Conservation (phyloP, 2,113 vertebrate genomes). For the Melanotaenia duboulayi region DNA sequence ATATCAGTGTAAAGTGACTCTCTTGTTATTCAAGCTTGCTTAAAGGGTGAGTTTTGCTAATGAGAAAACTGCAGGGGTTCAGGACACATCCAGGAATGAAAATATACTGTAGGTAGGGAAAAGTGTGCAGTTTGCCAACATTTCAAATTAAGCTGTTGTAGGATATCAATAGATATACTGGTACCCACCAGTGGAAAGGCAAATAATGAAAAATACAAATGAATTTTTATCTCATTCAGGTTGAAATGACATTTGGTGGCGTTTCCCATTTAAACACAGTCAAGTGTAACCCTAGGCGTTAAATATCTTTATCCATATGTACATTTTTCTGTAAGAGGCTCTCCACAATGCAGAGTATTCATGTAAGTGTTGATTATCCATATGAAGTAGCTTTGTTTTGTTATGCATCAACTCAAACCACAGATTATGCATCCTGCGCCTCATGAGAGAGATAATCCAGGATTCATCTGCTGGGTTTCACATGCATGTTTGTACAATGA, state of each 20-base stretch:
- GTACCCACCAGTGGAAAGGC: background rate
- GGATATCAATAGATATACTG: constrained; percentile 1
- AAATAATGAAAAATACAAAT: constrained; percentile 30
- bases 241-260: constrained; percentile 33
- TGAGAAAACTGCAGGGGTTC: constrained; percentile 37
- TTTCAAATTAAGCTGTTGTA: background rate
- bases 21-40: constrained; percentile 19
- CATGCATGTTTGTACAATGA: background rate
- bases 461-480: constrained; percentile 22
- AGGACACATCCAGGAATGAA: constrained; percentile 8
- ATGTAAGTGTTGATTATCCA: constrained; percentile 6
- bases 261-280: constrained; percentile 35
- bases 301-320: constrained; percentile 12
- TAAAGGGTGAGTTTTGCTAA: constrained; percentile 44
- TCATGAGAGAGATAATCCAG: constrained; percentile 14
- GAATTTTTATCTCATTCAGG: constrained; percentile 11
- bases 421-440: constrained; percentile 24
- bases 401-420: constrained; percentile 23
- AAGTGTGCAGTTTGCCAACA: background rate
- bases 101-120: constrained; percentile 4
- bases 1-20: constrained; percentile 37
- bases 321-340: constrained; percentile 4
- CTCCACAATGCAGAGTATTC: constrained; percentile 6
- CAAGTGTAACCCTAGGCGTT: constrained; percentile 1
- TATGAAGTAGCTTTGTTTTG: constrained; percentile 35